phyloP scores from a whole-genome alignment of 2,113 vertebrate species.

The Phalacrocorax aristotelis region DNA sequence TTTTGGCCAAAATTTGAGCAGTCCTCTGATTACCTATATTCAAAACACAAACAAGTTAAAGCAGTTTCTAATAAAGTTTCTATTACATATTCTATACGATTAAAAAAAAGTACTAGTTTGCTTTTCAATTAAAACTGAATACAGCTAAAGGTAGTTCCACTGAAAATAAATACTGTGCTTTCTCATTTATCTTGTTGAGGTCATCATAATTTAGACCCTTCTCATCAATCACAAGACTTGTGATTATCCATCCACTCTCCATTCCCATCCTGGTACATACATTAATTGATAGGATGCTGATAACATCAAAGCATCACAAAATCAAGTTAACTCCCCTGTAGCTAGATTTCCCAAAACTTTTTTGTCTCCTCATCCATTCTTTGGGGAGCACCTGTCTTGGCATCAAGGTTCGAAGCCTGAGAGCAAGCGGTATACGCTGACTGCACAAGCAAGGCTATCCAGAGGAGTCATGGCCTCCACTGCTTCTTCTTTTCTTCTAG shows the following conservation, averaged over 20 bases:
- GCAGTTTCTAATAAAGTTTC: neutral
- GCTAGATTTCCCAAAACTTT: neutral
- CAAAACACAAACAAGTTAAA: conserved; percentile 33
- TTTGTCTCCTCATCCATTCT: neutral
- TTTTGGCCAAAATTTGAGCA: conserved; percentile 98
- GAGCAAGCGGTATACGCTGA: neutral
- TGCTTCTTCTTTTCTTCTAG: neutral
- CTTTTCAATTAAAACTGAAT: neutral
- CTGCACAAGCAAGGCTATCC: neutral
- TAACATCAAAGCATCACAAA: neutral
- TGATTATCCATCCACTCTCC: neutral
- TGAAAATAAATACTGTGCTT: neutral
- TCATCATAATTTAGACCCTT: neutral
- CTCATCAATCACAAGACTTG: neutral
- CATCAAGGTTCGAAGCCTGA: neutral
- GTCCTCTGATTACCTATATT: conserved; percentile 89
- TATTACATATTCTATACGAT: neutral
- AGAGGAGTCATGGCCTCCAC: neutral
- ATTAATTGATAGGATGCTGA: neutral
- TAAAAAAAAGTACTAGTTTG: neutral
- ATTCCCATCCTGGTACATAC: neutral
- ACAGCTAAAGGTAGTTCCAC: neutral
- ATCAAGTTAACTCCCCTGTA: neutral
- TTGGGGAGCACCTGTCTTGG: neutral
- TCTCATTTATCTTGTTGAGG: neutral